phyloP scores from a whole-genome alignment of 2,797 vertebrate species.

The Halcyon chelicuti region DNA sequence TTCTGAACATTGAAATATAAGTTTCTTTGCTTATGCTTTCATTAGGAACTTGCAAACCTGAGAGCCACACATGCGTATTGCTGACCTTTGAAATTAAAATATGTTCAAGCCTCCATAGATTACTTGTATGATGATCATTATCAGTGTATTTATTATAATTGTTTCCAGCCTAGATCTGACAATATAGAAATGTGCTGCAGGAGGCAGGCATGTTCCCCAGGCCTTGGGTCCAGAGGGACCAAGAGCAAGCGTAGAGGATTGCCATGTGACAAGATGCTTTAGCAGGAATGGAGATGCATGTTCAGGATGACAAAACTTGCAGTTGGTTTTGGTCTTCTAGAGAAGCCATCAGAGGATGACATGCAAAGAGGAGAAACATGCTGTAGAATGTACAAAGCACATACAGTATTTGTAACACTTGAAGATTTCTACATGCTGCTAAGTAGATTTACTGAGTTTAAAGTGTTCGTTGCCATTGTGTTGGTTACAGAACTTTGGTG shows the following conservation, averaged over 20 bases:
- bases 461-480: background rate
- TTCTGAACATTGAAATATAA: background rate
- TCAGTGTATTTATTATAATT: background rate
- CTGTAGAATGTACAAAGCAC: background rate
- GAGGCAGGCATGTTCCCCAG: background rate
- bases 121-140: background rate
- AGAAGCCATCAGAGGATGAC: background rate
- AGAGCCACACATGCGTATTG: background rate
- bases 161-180: background rate
- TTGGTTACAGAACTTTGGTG: background rate
- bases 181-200: background rate
- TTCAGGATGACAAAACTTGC: background rate
- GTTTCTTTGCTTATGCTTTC: background rate
- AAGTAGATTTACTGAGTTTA: background rate
- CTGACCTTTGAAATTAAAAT: background rate
- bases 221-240: background rate
- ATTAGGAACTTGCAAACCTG: background rate
- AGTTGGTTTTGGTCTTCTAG: background rate
- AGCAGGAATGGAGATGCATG: background rate
- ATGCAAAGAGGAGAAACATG: background rate
- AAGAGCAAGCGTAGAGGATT: background rate
- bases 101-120: accelerated
- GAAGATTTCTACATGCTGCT: background rate
- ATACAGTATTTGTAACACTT: background rate
- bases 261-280: background rate